A percentile compares a stretch with the other conserved stretches of the same genome.
Conservation (phyloP, 2,888 invertebrate genomes). For the Dendrolimus pini region DNA sequence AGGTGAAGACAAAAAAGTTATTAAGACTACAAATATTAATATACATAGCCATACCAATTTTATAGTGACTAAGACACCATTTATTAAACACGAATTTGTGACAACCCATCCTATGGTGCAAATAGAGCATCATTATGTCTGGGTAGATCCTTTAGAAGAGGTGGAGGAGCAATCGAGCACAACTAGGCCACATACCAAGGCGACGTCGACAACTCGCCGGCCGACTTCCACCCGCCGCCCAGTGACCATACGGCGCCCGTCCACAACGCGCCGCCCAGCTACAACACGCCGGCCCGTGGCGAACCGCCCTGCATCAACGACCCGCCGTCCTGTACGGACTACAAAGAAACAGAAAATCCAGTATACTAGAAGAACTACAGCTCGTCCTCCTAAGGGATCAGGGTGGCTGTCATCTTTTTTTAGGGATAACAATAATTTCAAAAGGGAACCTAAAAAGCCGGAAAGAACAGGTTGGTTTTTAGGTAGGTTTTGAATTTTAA, state of each 20-base stretch:
- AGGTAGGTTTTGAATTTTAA: constrained; percentile 36
- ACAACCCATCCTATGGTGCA: constrained; percentile 28
- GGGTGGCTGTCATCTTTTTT: constrained; percentile 56
- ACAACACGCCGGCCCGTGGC: constrained; percentile 19
- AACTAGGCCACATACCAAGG: constrained; percentile 26
- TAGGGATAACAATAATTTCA: constrained; percentile 32
- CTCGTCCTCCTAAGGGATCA: constrained; percentile 37
- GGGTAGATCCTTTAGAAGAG: constrained; percentile 30
- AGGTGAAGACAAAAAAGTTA: constrained; percentile 45
- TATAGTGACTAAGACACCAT: constrained; percentile 50
- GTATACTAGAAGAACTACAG: constrained; percentile 38
- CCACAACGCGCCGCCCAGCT: constrained; percentile 20
- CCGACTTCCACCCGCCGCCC: constrained; percentile 13
- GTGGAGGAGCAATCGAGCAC: constrained; percentile 20
- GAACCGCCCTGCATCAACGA: constrained; percentile 17
- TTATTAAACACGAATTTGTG: constrained; percentile 21
- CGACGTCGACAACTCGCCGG: constrained; percentile 24
- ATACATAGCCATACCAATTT: constrained; percentile 67
- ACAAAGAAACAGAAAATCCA: constrained; percentile 41
- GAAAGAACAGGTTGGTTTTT: constrained; percentile 58
- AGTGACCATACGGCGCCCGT: constrained; percentile 7
- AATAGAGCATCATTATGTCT: constrained; percentile 37
- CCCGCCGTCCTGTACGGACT: constrained; percentile 24
- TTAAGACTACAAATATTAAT: constrained; percentile 63
- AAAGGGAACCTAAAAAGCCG: constrained; percentile 41